phyloP scores from a whole-genome alignment of 2,797 vertebrate genomes.

The Channa striata region DNA sequence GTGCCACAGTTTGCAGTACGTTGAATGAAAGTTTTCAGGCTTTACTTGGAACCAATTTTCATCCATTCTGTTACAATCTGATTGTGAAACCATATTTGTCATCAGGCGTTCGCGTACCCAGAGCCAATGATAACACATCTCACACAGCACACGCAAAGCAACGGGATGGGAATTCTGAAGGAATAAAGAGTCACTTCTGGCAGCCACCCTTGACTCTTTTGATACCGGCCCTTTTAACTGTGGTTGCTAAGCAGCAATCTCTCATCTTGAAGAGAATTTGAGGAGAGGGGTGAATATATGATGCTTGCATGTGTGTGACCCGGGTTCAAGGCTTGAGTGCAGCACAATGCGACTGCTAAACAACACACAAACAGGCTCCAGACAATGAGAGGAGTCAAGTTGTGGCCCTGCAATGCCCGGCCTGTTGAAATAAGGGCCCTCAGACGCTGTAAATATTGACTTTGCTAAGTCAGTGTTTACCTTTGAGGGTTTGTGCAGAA shows the following conservation, averaged over 20 bases:
- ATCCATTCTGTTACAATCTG: conserved; percentile 65
- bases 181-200: conserved; percentile 32
- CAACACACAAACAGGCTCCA: conserved; percentile 63
- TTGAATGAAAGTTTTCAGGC: conserved; percentile 52
- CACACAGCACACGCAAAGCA: conserved; percentile 61
- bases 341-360: conserved; percentile 48
- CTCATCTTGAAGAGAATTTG: conserved; percentile 56
- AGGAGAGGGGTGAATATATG: conserved; percentile 48
- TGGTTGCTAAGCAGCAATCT: conserved; percentile 72
- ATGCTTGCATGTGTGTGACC: conserved; percentile 45
- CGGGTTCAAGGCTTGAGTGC: conserved; percentile 61
- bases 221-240: conserved; percentile 56
- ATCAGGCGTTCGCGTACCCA: conserved; percentile 45
- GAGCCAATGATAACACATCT: conserved; percentile 76
- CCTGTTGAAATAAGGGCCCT: conserved; percentile 72
- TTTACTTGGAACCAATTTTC: conserved; percentile 55
- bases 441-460: conserved; percentile 81
- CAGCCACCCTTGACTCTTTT: conserved; percentile 12
- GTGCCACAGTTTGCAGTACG: conserved; percentile 36
- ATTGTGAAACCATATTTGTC: conserved; percentile 72
- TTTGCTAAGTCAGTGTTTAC: conserved; percentile 75
- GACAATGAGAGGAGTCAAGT: conserved; percentile 63
- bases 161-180: conserved; percentile 52
- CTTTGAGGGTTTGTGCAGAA: conserved; percentile 49
- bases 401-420: conserved; percentile 36